phyloP scores from a whole-genome alignment of 2,888 invertebrate genomes.

The Xylota segnis region DNA sequence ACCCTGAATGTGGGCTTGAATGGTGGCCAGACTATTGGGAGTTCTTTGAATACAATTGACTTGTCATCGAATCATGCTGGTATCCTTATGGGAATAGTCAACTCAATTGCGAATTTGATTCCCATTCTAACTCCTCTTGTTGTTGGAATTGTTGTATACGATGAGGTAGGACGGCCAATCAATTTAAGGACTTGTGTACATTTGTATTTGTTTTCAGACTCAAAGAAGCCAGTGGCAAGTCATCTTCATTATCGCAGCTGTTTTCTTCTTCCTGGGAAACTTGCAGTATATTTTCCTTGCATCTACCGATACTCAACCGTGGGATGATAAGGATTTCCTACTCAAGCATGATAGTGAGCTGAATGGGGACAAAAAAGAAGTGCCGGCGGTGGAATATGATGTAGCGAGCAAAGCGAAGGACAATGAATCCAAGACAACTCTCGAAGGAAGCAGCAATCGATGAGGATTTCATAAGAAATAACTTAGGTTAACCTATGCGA shows the following conservation, averaged over 20 bases:
- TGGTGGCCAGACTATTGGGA: slow-evolving; percentile 84
- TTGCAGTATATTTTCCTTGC: slow-evolving; percentile 89
- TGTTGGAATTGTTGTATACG: slow-evolving; percentile 85
- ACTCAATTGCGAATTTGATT: slow-evolving; percentile 86
- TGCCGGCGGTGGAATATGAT: neutral
- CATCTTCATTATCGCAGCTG: slow-evolving; percentile 88
- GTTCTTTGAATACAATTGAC: slow-evolving; percentile 86
- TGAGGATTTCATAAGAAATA: neutral
- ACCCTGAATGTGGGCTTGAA: slow-evolving; percentile 84
- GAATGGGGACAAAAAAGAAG: neutral
- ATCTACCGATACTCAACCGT: slow-evolving; percentile 88
- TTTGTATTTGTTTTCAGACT: slow-evolving; percentile 83
- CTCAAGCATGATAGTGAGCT: slow-evolving; percentile 46
- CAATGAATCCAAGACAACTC: neutral
- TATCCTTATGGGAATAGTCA: slow-evolving; percentile 87
- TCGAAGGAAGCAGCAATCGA: neutral
- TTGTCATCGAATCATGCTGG: slow-evolving; percentile 88
- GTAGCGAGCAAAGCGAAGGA: neutral
- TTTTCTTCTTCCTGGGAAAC: slow-evolving; percentile 88
- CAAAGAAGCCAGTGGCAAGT: slow-evolving; percentile 88
- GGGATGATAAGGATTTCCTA: slow-evolving; percentile 87
- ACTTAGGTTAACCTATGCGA: neutral
- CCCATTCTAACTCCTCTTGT: slow-evolving; percentile 86
- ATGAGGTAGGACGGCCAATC: slow-evolving; percentile 79
- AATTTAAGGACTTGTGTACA: neutral